phyloP scores from a whole-genome alignment of 2,113 vertebrate genomes.

The Poeciliopsis retropinna region DNA sequence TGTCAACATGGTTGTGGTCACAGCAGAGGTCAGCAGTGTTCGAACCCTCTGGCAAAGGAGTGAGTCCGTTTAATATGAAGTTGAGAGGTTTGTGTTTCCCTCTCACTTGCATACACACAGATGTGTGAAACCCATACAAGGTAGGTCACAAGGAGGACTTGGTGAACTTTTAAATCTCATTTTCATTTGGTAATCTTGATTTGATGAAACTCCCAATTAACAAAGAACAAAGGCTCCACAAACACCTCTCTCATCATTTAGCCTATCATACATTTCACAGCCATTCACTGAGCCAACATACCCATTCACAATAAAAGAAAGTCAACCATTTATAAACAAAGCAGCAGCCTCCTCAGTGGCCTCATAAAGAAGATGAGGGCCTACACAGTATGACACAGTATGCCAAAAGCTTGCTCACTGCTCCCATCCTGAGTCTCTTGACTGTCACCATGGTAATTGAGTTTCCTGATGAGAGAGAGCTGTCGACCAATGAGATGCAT shows the following conservation, averaged over 20 bases:
- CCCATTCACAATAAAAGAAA: constrained; percentile 18
- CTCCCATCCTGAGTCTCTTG: constrained; percentile 52
- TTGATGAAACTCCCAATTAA: constrained; percentile 16
- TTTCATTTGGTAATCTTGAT: background rate
- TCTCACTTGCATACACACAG: constrained; percentile 30
- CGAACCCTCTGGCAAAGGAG: constrained; percentile 32
- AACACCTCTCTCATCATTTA: constrained; percentile 2
- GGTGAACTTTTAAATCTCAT: background rate
- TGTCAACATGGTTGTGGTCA: constrained; percentile 68
- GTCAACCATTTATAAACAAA: constrained; percentile 36
- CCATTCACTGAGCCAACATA: constrained; percentile 7
- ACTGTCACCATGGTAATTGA: constrained; percentile 64
- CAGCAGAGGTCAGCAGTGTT: constrained; percentile 58
- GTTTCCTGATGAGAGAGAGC: constrained; percentile 61
- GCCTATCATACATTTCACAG: background rate
- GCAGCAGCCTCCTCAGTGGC: constrained; percentile 26
- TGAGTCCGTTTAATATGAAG: constrained; percentile 37
- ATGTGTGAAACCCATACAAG: background rate
- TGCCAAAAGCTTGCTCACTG: constrained; percentile 55
- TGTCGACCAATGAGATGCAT: constrained; percentile 53
- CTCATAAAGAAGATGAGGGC: constrained; percentile 39
- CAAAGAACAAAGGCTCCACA: constrained; percentile 12
- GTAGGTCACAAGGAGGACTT: background rate
- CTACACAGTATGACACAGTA: constrained; percentile 47
- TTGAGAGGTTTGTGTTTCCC: constrained; percentile 30